Conservation (phyloP, 2,113 vertebrate genomes). For the Dasyurus viverrinus region DNA sequence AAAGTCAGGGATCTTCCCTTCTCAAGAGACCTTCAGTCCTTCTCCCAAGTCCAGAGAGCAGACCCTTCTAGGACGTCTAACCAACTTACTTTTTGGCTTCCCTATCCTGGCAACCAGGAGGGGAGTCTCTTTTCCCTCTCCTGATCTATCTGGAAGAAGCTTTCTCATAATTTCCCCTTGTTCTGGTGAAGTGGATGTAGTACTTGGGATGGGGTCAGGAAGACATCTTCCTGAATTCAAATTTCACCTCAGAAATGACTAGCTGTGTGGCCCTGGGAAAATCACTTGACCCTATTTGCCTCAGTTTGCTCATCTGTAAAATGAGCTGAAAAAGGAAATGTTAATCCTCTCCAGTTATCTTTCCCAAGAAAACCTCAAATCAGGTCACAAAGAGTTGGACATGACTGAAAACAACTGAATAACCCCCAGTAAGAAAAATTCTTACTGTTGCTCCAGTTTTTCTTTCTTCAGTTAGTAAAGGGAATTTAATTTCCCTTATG, state of each 20-base stretch:
- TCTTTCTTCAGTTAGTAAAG: not conserved
- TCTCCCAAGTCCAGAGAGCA: not conserved
- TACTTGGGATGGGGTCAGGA: not conserved
- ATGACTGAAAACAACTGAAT: not conserved
- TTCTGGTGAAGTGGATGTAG: not conserved
- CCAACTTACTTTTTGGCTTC: not conserved
- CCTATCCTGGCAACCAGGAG: not conserved
- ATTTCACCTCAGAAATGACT: not conserved
- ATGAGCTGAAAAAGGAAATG: not conserved
- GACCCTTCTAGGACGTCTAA: not conserved
- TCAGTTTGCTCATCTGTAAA: not conserved
- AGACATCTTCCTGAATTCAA: not conserved
- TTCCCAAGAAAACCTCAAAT: not conserved
- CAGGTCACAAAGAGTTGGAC: not conserved
- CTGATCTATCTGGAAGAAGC: not conserved
- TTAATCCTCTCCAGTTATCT: not conserved
- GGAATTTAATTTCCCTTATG: slow-evolving; percentile 8
- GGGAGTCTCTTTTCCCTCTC: not conserved
- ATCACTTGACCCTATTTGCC: not conserved
- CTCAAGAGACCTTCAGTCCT: not conserved
- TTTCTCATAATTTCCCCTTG: not conserved
- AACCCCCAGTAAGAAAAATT: not conserved
- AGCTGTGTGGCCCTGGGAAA: not conserved
- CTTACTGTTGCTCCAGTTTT: not conserved
- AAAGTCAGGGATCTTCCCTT: not conserved